Evolutionary conservation across 1,140 invertebrate genomes (phyloP).

Genomic region (Parapsyche elsis): DNA sequence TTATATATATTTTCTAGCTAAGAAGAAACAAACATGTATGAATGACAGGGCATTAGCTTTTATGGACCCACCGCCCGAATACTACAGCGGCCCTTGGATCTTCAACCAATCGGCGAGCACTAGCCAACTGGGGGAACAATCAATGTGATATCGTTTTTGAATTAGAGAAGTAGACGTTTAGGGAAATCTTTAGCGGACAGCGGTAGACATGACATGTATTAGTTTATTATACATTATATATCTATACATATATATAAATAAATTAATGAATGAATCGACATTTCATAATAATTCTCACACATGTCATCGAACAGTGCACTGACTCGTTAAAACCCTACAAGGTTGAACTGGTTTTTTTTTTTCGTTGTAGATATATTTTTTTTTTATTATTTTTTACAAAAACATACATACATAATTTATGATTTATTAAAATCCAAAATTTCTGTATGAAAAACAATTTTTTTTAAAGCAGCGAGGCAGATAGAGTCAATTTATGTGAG

Average conservation of each 20-base stretch:
- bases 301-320: background rate
- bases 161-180: slow-evolving; percentile 52
- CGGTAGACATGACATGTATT: slow-evolving; percentile 49
- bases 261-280: too few relatives aligned
- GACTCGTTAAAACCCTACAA: background rate
- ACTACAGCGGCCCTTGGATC: slow-evolving; percentile 51
- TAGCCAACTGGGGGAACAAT: slow-evolving; percentile 56
- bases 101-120: slow-evolving; percentile 51
- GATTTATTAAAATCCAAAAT: too few relatives aligned
- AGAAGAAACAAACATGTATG: slow-evolving; percentile 49
- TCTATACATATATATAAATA: too few relatives aligned
- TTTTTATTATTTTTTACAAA: too few relatives aligned
- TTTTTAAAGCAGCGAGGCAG: too few relatives aligned
- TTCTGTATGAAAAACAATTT: too few relatives aligned
- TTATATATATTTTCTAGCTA: slow-evolving; percentile 55
- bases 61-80: slow-evolving; percentile 48
- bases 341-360: too few relatives aligned
- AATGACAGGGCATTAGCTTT: slow-evolving; percentile 62
- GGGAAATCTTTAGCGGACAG: slow-evolving; percentile 46
- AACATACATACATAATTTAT: too few relatives aligned
- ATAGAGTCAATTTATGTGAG: too few relatives aligned
- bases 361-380: background rate
- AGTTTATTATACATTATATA: background rate
- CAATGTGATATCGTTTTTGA: slow-evolving; percentile 55
- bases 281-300: background rate